Conservation (phyloP, 2,797 vertebrate genomes). For the Gymnoscopelus microlampas region DNA sequence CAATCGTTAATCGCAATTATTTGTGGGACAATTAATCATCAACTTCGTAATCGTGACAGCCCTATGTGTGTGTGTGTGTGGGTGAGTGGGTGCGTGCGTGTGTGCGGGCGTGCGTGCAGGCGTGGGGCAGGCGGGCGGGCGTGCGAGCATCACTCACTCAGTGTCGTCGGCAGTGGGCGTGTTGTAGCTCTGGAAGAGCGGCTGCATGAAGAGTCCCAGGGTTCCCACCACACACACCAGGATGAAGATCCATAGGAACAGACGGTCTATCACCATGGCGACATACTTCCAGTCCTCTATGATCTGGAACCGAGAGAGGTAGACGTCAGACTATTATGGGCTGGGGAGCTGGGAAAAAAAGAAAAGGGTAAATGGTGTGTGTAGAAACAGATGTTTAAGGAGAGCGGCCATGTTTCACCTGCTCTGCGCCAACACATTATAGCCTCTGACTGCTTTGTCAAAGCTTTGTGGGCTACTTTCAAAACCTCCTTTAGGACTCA, state of each 20-base stretch:
- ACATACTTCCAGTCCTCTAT: conserved; percentile 88
- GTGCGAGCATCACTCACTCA: conserved; percentile 62
- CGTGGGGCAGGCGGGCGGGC: conserved; percentile 2
- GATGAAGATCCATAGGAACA: conserved; percentile 88
- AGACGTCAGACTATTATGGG: neutral
- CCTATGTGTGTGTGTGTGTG: neutral
- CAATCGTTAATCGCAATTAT: too few species aligned
- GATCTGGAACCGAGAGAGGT: conserved; percentile 70
- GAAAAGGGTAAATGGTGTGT: neutral
- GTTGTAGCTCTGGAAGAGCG: conserved; percentile 85
- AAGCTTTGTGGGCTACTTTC: too few species aligned
- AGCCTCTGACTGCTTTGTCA: too few species aligned
- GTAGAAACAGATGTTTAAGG: neutral
- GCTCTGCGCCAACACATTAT: neutral
- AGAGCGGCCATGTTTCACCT: neutral
- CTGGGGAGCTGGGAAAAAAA: neutral
- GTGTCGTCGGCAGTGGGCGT: conserved; percentile 73
- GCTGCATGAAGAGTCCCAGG: conserved; percentile 85
- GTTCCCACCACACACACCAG: conserved; percentile 85
- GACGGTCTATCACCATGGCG: conserved; percentile 86
- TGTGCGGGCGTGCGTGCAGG: neutral
- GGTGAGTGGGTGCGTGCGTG: neutral
- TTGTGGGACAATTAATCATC: too few species aligned
- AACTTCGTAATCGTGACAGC: too few species aligned
- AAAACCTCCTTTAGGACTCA: too few species aligned